Evolutionary conservation across 1,140 invertebrate genomes (phyloP), one percentile per base, ranked within the genome.

Genomic region (Bemisia tabaci): DNA sequence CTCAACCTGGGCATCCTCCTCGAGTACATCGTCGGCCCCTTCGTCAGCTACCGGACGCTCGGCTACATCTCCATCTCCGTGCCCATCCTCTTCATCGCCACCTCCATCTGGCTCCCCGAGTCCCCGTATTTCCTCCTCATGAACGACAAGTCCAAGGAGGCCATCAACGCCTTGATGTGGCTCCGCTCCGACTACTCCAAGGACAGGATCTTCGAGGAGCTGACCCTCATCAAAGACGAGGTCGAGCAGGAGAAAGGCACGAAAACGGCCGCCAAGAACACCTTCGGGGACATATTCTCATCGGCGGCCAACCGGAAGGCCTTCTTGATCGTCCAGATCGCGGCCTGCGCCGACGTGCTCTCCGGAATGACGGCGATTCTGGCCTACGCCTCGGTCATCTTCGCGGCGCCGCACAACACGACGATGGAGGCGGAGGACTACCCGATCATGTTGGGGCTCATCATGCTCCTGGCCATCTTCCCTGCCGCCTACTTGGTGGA

Each of bases 71-170:
- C 86, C 68, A 77, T 84, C 1, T 75, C 78, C 0, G 73, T 87
- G 33, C 86, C 86, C 0, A 71, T 84, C 0, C 39, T 85, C 0
- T 88, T 91, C 75, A 71, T 89, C 0, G 65, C 82, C 0, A 85
- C 86, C 70, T 88, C 89, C 78, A 64, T 83, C 5, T 84, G 84
- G 62, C 87, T 92, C 79, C 92, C 92, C 0, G 93, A 95, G 74
- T 88, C 89, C 39, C 92, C 93, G 0, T 85, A 85, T 66, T 91
- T 82, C 68, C 78, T 87, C 27, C 76, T 91, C 0, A 77, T 78
- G 12, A 82, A 82, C 71, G 80, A 82, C 72, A 79, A 82, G 26
- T 80, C 81, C 59, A 76, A 82, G 5, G 83, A 85, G 1, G 91
- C 91, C 0, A 74, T 83, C 0, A 73, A 79, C 1, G 78, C 87